Evolutionary conservation across 2,797 vertebrate genomes (phyloP), one percentile per base, ranked within the genome.

Genomic region (Urosaurus nigricauda): DNA sequence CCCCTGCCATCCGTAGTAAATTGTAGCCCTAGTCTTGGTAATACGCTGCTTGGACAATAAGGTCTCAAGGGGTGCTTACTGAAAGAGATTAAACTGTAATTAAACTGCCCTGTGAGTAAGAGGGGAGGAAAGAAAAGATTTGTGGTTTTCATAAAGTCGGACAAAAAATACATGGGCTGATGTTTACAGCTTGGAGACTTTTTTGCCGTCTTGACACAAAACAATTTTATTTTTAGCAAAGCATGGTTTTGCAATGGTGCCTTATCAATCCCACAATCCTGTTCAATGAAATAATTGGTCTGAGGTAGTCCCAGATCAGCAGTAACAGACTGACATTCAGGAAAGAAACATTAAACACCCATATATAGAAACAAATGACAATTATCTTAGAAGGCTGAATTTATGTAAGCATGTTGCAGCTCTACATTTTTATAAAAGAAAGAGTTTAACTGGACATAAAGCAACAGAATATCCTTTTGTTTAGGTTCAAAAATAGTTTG

Each of bases 11-110:
- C 93, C 93, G 91, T 93, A 93, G 90, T 96, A 96, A 96, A 96
- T 95, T 96, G 95, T 96, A 96, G 95, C 91, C 89, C 70, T 89
- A 91, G 95, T 83, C 92, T 96, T 94, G 96, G 96, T 96, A 96
- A 95, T 95, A 90, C 93, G 83, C 83, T 92, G 86, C 93, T 91
- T 89, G 93, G 95, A 96, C 96, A 96, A 96, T 95, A 92, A 96
- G 83, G 93, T 94, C 96, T 95, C 96, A 92, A 94, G 94, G 94
- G 94, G 93, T 95, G 83, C 94, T 96, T 95, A 92, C 95, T 93
- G 94, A 96, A 94, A 96, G 92, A 97, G 96, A 97, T 97, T 97
- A 97, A 97, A 96, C 95, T 97, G 94, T 95, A 96, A 96, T 97
- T 97, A 97, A 97, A 96, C 91, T 95, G 90, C 89, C 70, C 94